phyloP scores from a whole-genome alignment of 1,140 invertebrate genomes.

The Thrips palmi region DNA sequence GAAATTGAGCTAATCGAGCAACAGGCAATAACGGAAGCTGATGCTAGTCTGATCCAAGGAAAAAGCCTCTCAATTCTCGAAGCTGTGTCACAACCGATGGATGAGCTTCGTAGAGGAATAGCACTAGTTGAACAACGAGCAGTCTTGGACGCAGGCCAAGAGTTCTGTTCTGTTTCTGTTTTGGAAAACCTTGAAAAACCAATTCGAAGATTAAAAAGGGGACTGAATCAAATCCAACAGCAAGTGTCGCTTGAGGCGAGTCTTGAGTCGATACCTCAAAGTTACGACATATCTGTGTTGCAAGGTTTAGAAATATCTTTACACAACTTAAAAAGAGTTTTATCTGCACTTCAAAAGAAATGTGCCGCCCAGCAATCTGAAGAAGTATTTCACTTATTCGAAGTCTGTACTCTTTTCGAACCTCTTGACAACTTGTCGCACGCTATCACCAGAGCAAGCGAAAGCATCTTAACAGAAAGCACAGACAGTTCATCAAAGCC shows the following conservation, averaged over 20 bases:
- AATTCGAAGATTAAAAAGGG: constrained; percentile 19
- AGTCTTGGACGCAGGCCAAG: constrained; percentile 32
- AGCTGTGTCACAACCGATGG: constrained; percentile 23
- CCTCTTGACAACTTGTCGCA: too few relatives aligned
- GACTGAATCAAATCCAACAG: constrained; percentile 19
- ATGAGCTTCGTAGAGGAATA: constrained; percentile 37
- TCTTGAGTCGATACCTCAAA: constrained; percentile 10
- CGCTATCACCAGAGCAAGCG: too few relatives aligned
- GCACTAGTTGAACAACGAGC: constrained; percentile 45
- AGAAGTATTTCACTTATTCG: too few relatives aligned
- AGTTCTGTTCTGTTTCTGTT: constrained; percentile 7
- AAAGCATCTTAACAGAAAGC: too few relatives aligned
- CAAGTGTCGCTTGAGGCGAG: constrained; percentile 15
- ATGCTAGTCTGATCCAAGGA: constrained; percentile 10
- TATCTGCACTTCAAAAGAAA: too few relatives aligned
- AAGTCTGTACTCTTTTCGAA: too few relatives aligned
- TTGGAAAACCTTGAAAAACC: constrained; percentile 17
- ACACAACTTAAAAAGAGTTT: too few relatives aligned
- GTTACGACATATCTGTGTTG: too few relatives aligned
- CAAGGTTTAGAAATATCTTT: too few relatives aligned
- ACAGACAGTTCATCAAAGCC: too few relatives aligned
- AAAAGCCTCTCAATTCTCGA: constrained; percentile 16
- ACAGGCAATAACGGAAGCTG: constrained; percentile 5
- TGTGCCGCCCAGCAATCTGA: too few relatives aligned
- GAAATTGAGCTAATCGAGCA: constrained; percentile 1